Percentiles rank a stretch among this genome's conserved stretches.
These are phyloP conservation scores for Ptychodera flava DNA, from an alignment of 35 echinoderm and acorn worm species.

Conservation along the genomic window DNA sequence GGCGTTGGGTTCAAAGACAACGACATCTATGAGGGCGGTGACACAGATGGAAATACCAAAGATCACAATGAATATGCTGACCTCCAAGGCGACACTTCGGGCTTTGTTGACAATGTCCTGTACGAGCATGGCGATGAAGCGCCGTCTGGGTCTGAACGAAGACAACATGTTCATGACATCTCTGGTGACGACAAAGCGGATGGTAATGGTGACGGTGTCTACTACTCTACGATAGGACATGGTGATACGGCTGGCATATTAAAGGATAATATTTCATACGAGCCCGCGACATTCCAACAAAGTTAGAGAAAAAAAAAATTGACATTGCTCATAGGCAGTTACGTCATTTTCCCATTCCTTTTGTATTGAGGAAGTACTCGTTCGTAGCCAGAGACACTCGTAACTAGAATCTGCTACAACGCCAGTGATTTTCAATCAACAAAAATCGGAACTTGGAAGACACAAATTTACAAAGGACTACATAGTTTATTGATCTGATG, in stretches of 20 bases:
- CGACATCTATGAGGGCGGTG: neutral
- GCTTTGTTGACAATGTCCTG: neutral
- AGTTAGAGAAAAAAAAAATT: too few relatives aligned
- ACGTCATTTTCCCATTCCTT: too few relatives aligned
- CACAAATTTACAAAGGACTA: too few relatives aligned
- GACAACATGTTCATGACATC: neutral
- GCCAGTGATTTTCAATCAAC: too few relatives aligned
- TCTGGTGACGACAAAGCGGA: neutral
- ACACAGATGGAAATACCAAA: neutral
- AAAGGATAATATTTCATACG: neutral
- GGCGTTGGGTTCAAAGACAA: neutral
- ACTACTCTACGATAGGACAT: neutral
- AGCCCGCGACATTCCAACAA: too few relatives aligned
- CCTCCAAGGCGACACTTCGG: neutral
- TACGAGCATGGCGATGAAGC: neutral
- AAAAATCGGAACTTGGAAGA: too few relatives aligned
- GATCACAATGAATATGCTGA: neutral
- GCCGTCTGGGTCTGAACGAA: neutral
- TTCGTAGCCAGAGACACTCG: too few relatives aligned
- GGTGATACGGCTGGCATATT: neutral
- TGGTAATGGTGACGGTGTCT: neutral
- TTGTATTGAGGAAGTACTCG: too few relatives aligned
- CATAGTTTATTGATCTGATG: too few relatives aligned
- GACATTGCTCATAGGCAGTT: too few relatives aligned
- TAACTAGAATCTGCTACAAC: too few relatives aligned